These are phyloP conservation scores for Labeo calbasu DNA, from an alignment of 2,797 vertebrate genomes.

Conservation along the genomic window DNA sequence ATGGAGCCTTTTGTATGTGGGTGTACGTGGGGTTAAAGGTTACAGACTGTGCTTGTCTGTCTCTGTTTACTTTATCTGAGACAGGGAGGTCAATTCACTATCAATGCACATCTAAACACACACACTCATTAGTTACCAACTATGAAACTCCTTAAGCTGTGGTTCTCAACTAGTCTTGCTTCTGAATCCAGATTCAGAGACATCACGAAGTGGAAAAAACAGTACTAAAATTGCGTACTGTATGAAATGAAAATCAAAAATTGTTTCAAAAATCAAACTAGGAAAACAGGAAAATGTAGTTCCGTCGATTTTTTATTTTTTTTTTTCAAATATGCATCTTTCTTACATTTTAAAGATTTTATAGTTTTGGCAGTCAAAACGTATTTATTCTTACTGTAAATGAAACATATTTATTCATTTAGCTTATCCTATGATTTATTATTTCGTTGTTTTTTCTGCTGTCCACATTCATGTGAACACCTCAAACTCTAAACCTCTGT, in stretches of 20 bases:
- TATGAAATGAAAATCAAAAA: not conserved
- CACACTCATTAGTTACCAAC: not conserved
- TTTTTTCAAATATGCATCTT: not conserved
- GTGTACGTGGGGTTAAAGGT: slow-evolving; percentile 51
- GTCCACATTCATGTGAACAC: not conserved
- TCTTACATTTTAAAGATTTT: not conserved
- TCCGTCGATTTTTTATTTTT: no score
- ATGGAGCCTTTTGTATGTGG: slow-evolving; percentile 37
- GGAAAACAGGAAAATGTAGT: not conserved
- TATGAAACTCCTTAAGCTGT: not conserved
- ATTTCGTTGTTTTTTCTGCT: not conserved
- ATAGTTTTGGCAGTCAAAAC: not conserved
- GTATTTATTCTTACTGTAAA: not conserved
- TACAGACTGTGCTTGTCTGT: slow-evolving; percentile 42
- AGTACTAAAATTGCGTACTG: no score
- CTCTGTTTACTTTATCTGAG: slow-evolving; percentile 58
- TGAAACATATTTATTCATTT: not conserved
- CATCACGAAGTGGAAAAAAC: not conserved
- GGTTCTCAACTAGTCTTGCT: not conserved
- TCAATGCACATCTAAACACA: slow-evolving; percentile 30
- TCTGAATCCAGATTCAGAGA: not conserved
- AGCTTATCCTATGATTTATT: not conserved
- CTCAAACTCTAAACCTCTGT: not conserved
- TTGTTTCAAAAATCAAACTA: no score
- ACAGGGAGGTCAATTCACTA: slow-evolving; percentile 46